These are phyloP conservation scores for Oryzaephilus surinamensis DNA, from an alignment of 1,140 invertebrate genomes.

Conservation along the genomic window DNA sequence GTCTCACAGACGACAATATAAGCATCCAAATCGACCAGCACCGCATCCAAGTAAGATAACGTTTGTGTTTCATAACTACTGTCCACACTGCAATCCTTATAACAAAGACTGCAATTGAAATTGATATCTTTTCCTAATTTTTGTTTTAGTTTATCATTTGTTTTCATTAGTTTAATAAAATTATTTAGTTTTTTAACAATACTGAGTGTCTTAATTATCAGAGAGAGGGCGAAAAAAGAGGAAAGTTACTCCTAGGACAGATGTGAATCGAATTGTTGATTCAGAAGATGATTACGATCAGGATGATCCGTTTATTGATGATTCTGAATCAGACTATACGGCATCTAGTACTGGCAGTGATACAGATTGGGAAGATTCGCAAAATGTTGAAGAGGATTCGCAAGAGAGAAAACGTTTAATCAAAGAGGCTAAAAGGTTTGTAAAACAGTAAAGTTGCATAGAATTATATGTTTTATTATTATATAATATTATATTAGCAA, in stretches of 20 bases:
- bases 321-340: slow-evolving; percentile 2
- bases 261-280: no score
- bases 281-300: slow-evolving; percentile 2
- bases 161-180: background rate
- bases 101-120: slow-evolving; percentile 1
- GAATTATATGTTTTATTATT: no score
- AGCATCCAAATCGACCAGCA: slow-evolving; percentile 32
- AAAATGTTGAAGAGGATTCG: slow-evolving; percentile 1
- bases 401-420: slow-evolving; percentile 3
- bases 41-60: slow-evolving; percentile 3
- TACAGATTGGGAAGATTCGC: slow-evolving; percentile 6
- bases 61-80: slow-evolving; percentile 1
- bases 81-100: slow-evolving; percentile 3
- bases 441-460: no score
- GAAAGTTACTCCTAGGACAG: background rate
- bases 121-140: slow-evolving; percentile 3
- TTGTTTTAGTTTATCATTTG: slow-evolving; percentile 5
- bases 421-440: slow-evolving; percentile 7
- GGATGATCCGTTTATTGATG: slow-evolving; percentile 9
- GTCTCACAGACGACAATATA: slow-evolving; percentile 39
- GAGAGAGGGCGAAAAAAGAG: slow-evolving; percentile 1
- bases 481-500: no score
- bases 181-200: background rate
- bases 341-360: slow-evolving; percentile 2
- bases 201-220: background rate